Base-by-base conservation (phyloP, 2,113 vertebrate species). In the Clarias macrocephalus region DNA sequence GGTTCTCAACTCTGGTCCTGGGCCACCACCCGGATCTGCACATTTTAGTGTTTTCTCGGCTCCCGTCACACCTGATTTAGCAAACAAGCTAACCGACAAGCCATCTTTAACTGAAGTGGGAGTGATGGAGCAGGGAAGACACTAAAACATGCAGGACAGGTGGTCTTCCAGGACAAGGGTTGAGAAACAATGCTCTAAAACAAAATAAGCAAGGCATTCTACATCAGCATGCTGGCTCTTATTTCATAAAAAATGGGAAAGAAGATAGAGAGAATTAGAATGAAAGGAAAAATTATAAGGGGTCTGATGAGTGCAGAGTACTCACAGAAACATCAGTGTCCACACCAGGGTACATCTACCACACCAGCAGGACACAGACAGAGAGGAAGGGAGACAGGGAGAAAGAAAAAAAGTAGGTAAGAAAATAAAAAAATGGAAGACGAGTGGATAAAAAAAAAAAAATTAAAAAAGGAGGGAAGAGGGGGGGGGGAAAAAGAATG, bases 241-340 rank as follows among this genome's bases (percentile, higher is more conserved):
- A 42, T 23, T 25, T 42, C 18, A 33, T 37, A 79, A 28, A 81
- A 54, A 33, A 0, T 4, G 5, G 19, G 25, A 42, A 63, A 30
- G 1, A 12, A 52, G 60, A 25, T 85, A 21, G 23, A 73, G 23
- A 77, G 63, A 10, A 23, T 83, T 88, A 57, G 80, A 88, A n/a
- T 76, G 70, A 48, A 60, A 86, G 72, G 87, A 84, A 86, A 89
- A 89, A 85, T 81, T 83, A 63, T 60, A 33, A 21, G 28, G 28
- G 28, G 68, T 37, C 62, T 80, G 59, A 85, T 88, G 89, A 87
- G 92, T 87, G 92, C 83, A 90, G 83, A 90, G 93, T 96, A 96
- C 95, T 96, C 95, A 96, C 95, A 95, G 95, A 96, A 89, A 96
- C 94, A 87, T 95, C 94, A 95, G 91, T 94, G 95, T 96, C 95